phyloP scores from a whole-genome alignment of 2,888 invertebrate genomes.

The Cephus pygmeus region DNA sequence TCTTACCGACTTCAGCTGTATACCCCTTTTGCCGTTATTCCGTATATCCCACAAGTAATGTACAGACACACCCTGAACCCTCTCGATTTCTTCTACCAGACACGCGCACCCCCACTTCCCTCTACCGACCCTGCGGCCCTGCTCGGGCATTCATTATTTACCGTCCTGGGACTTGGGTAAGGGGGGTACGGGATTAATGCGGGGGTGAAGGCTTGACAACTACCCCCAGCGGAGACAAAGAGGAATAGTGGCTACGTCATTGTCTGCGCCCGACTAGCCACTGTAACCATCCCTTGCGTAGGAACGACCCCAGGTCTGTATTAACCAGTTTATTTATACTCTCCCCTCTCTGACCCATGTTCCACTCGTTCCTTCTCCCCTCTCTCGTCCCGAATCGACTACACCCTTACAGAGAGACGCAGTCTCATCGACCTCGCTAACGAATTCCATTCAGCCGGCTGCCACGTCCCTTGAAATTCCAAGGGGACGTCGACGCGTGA shows the following conservation, averaged over 20 bases:
- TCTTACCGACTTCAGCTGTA: not conserved
- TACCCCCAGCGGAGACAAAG: not conserved
- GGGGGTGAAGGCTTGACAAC: not conserved
- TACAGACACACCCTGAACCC: not conserved
- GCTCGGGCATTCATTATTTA: slow-evolving; percentile 10
- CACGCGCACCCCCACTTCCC: not conserved
- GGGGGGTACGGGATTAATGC: not conserved
- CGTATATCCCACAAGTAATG: not conserved
- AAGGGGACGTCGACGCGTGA: not conserved
- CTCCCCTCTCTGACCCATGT: not conserved
- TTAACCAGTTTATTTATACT: slow-evolving; percentile 1
- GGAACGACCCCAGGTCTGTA: not conserved
- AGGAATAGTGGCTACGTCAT: not conserved
- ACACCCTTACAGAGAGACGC: not conserved
- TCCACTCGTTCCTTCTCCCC: not conserved
- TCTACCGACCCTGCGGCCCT: not conserved
- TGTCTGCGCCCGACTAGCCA: not conserved
- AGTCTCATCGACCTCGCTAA: not conserved
- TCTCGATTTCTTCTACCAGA: not conserved
- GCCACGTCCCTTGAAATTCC: not conserved
- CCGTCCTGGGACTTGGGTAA: not conserved
- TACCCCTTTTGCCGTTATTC: not conserved
- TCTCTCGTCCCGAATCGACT: not conserved
- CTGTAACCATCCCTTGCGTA: not conserved
- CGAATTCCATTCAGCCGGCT: slow-evolving; percentile 5